A percentile compares a stretch with the other conserved stretches of the same genome.
Conservation (phyloP, 2,797 vertebrate genomes). For the Adelosebastes latens region DNA sequence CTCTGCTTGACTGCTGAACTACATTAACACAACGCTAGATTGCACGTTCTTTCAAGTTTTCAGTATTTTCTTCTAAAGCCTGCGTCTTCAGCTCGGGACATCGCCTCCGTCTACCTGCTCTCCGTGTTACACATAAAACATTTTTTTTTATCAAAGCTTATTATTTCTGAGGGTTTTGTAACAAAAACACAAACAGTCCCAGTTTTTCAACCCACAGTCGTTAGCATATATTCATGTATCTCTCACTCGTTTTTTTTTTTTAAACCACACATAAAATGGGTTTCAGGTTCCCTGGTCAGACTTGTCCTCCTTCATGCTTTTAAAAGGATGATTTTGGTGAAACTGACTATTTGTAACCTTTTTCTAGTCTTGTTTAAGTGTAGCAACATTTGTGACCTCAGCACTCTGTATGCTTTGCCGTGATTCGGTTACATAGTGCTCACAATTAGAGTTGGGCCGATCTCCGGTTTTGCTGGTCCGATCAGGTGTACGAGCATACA, state of each 20-base stretch:
- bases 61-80: slow-evolving; percentile 65
- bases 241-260: slow-evolving; percentile 6
- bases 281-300: slow-evolving; percentile 19
- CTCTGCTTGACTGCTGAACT: slow-evolving; percentile 22
- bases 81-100: slow-evolving; percentile 46
- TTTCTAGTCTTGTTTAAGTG: neutral
- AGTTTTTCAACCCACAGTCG: slow-evolving; percentile 16
- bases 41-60: slow-evolving; percentile 84
- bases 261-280: slow-evolving; percentile 79
- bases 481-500: neutral
- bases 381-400: neutral
- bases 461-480: neutral
- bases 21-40: slow-evolving; percentile 83
- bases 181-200: slow-evolving; percentile 53
- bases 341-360: slow-evolving; percentile 2
- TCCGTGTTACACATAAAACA: slow-evolving; percentile 37
- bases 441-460: neutral
- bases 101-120: neutral
- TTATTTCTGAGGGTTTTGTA: slow-evolving; percentile 51
- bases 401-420: neutral
- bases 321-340: slow-evolving; percentile 12
- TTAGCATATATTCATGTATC: neutral
- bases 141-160: slow-evolving; percentile 59
- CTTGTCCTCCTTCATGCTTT: neutral
- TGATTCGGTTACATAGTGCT: neutral